A percentile compares a stretch with the other conserved stretches of the same genome.
Conservation (phyloP, 2,797 vertebrate species). For the Catharus ustulatus region DNA sequence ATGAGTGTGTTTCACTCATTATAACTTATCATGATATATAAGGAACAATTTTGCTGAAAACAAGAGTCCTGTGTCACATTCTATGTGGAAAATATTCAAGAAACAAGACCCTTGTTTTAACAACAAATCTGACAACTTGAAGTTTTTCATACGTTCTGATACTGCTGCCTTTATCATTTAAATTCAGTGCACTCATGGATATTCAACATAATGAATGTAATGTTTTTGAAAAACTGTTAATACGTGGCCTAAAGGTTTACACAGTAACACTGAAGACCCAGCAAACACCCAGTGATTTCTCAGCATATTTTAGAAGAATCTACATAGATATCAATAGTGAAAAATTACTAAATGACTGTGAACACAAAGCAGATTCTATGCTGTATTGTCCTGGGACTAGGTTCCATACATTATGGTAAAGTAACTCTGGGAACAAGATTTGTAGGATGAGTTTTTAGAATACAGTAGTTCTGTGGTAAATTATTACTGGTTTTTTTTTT, state of each 20-base stretch:
- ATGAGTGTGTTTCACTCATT: conserved; percentile 74
- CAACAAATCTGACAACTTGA: conserved; percentile 42
- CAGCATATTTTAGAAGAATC: not conserved
- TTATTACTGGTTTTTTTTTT: not conserved
- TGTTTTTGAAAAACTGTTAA: not conserved
- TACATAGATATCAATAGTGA: not conserved
- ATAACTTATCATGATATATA: conserved; percentile 78
- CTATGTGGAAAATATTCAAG: conserved; percentile 62
- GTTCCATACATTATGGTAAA: not conserved
- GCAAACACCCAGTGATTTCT: not conserved
- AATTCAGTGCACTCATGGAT: not conserved
- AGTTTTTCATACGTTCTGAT: not conserved
- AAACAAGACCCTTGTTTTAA: conserved; percentile 54
- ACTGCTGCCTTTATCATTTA: not conserved
- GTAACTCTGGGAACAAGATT: not conserved
- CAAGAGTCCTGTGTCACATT: conserved; percentile 43
- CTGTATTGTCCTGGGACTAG: not conserved
- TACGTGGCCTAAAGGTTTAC: not conserved
- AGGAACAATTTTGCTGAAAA: conserved; percentile 81
- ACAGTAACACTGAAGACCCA: not conserved
- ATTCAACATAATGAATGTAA: not conserved
- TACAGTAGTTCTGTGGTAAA: not conserved
- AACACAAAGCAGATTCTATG: not conserved
- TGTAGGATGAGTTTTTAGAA: not conserved
- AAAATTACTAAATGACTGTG: not conserved